A percentile compares a stretch with the other conserved stretches of the same genome.
These are phyloP conservation scores for Thymallus thymallus DNA, from an alignment of 2,113 vertebrate species.

Conservation along the genomic window DNA sequence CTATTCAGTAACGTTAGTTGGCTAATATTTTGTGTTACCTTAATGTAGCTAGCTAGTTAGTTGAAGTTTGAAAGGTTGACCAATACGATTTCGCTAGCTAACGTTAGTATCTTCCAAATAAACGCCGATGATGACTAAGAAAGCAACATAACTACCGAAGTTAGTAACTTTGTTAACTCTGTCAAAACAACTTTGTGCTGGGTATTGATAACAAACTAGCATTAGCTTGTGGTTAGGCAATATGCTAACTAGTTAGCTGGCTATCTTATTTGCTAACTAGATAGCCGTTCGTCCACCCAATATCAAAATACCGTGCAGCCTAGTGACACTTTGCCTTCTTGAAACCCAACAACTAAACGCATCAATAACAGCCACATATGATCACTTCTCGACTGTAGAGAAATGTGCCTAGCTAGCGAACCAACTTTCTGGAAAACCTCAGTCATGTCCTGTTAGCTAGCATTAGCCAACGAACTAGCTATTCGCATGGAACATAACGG, in stretches of 20 bases:
- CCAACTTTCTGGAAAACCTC: conserved; percentile 49
- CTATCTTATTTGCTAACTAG: neutral
- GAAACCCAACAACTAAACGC: neutral
- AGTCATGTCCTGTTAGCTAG: conserved; percentile 23
- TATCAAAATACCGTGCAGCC: neutral
- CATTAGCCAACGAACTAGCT: conserved; percentile 5
- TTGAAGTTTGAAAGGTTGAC: too few relatives aligned
- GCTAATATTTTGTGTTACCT: too few relatives aligned
- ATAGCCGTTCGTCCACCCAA: neutral
- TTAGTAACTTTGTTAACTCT: too few relatives aligned
- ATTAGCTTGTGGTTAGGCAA: neutral
- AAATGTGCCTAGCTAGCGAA: neutral
- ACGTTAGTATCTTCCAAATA: too few relatives aligned
- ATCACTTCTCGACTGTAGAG: too few relatives aligned
- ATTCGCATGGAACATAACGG: conserved; percentile 7
- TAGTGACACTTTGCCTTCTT: neutral
- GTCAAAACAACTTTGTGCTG: neutral
- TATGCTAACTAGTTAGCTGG: neutral
- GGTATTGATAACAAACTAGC: neutral
- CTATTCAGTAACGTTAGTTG: too few relatives aligned
- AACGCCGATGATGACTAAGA: too few relatives aligned
- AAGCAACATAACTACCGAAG: neutral
- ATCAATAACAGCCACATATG: neutral
- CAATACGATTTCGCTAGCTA: too few relatives aligned
- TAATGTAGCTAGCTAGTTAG: too few relatives aligned